Evolutionary conservation across 2,113 vertebrate genomes (phyloP).

Genomic region (Ciconia maguari): DNA sequence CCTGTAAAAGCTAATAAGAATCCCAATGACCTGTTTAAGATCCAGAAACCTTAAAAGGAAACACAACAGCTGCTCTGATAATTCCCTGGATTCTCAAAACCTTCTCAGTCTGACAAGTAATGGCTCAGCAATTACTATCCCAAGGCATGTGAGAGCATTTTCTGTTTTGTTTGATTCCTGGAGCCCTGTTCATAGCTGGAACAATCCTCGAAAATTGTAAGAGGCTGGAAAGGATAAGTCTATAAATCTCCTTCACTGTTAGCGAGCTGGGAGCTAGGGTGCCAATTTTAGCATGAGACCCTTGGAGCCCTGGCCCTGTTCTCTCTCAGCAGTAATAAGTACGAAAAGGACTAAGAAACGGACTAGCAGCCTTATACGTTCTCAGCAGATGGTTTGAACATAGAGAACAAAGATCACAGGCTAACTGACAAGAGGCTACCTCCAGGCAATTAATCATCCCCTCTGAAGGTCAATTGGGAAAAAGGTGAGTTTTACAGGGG

Average conservation of each 20-base stretch:
- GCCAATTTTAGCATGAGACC: slow-evolving; percentile 52
- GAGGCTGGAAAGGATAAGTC: slow-evolving; percentile 16
- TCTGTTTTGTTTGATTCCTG: slow-evolving; percentile 30
- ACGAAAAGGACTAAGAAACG: slow-evolving; percentile 63
- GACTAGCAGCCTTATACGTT: slow-evolving; percentile 69
- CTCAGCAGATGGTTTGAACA: slow-evolving; percentile 82
- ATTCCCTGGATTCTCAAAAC: slow-evolving; percentile 54
- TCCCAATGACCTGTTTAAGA: slow-evolving; percentile 56
- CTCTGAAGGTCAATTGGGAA: slow-evolving; percentile 79
- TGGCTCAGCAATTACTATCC: slow-evolving; percentile 54
- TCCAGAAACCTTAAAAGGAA: slow-evolving; percentile 63
- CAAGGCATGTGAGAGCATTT: slow-evolving; percentile 30
- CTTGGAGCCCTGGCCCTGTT: slow-evolving; percentile 47
- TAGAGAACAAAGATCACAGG: slow-evolving; percentile 83
- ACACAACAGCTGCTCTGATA: slow-evolving; percentile 49
- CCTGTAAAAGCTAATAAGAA: slow-evolving; percentile 27
- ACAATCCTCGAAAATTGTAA: slow-evolving; percentile 26
- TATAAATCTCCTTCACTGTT: slow-evolving; percentile 55
- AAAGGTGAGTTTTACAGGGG: slow-evolving; percentile 81
- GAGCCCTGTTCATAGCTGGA: slow-evolving; percentile 9
- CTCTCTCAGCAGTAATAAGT: slow-evolving; percentile 68
- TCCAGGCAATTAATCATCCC: slow-evolving; percentile 85
- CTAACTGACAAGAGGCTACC: slow-evolving; percentile 81
- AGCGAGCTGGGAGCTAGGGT: background rate
- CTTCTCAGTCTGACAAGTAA: slow-evolving; percentile 61